Evolutionary conservation across 1,140 invertebrate species (phyloP).

Genomic region (Stratiolaelaps scimitus): DNA sequence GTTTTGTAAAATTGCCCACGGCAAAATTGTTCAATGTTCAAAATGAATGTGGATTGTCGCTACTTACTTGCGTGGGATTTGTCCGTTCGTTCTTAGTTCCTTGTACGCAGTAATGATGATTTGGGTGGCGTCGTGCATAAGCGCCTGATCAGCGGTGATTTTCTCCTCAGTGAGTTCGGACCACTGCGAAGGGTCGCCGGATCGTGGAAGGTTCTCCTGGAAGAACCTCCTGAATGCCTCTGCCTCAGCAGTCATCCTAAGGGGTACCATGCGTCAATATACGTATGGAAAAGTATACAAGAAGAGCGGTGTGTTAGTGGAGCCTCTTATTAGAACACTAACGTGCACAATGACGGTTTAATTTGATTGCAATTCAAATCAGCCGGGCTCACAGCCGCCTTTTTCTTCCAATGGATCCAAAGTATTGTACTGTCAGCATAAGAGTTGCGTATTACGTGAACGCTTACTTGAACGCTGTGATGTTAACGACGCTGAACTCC

Average conservation of each 20-base stretch:
- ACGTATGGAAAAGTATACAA: too few species aligned
- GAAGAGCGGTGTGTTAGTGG: too few species aligned
- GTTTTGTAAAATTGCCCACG: too few species aligned
- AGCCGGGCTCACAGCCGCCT: too few species aligned
- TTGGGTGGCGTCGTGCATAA: conserved; percentile 12
- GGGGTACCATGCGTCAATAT: too few species aligned
- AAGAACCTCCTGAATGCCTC: conserved; percentile 7
- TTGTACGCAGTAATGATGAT: conserved; percentile 12
- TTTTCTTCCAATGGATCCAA: too few species aligned
- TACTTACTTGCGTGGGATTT: conserved; percentile 19
- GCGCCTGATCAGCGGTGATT: conserved; percentile 24
- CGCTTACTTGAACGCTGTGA: conserved; percentile 19
- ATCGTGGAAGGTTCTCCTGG: not conserved
- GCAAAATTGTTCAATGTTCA: too few species aligned
- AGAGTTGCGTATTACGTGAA: too few species aligned
- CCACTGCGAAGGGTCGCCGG: conserved; percentile 3
- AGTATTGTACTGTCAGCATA: too few species aligned
- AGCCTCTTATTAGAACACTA: too few species aligned
- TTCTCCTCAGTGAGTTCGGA: conserved; percentile 12
- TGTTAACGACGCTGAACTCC: conserved; percentile 19
- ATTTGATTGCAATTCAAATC: too few species aligned
- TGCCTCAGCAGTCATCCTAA: not conserved
- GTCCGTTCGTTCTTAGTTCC: conserved; percentile 16
- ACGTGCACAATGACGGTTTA: too few species aligned
- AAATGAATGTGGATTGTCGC: not conserved